Evolutionary conservation across 2,797 vertebrate genomes (phyloP).

Genomic region (Alcedo quadribrachys): DNA sequence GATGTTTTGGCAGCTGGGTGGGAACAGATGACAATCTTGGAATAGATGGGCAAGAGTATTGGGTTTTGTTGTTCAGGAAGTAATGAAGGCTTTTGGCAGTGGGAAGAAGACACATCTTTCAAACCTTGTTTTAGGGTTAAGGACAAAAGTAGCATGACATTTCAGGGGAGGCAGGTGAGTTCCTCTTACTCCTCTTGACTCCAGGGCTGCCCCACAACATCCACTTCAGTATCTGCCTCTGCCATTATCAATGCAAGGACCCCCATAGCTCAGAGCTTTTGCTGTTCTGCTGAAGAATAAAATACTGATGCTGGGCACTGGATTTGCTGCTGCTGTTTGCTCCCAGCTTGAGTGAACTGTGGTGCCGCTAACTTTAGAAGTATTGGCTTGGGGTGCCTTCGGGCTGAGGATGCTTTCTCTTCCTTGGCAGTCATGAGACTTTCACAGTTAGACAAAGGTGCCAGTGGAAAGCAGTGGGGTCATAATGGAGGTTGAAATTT

Average conservation of each 20-base stretch:
- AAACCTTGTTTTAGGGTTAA: conserved; percentile 19
- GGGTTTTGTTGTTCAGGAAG: conserved; percentile 57
- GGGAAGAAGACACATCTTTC: background rate
- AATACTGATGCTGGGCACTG: background rate
- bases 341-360: background rate
- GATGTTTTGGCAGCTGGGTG: conserved; percentile 70
- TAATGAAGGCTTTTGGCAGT: conserved; percentile 45
- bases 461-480: background rate
- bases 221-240: background rate
- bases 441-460: background rate
- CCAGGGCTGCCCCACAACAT: background rate
- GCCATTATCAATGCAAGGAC: background rate
- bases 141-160: background rate
- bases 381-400: background rate
- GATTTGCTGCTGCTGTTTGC: background rate
- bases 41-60: conserved; percentile 30
- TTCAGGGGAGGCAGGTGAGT: background rate
- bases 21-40: conserved; percentile 66
- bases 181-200: background rate
- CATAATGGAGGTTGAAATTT: background rate
- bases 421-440: background rate
- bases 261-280: background rate
- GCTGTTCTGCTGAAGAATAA: background rate
- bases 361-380: background rate
- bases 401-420: background rate